Percentiles rank a stretch among this genome's conserved stretches.
phyloP scores from a whole-genome alignment of 2,888 invertebrate species.

The Cheilosia scutellata region DNA sequence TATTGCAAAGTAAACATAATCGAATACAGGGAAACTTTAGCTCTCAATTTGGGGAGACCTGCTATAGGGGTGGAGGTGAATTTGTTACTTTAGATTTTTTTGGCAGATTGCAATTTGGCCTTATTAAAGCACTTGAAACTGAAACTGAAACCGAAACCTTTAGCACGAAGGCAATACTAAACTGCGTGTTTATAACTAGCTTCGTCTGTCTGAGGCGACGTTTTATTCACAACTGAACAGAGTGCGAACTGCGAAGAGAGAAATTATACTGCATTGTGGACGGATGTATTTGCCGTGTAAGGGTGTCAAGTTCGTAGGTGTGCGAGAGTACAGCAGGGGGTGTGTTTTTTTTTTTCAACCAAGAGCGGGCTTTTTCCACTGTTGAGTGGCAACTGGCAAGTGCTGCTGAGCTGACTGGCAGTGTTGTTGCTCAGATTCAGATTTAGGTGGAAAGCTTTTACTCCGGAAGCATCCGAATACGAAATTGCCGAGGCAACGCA shows the following conservation, averaged over 20 bases:
- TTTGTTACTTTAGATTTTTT: constrained; percentile 30
- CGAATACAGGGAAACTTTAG: constrained; percentile 12
- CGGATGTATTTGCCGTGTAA: constrained; percentile 65
- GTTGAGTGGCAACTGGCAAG: too few species aligned
- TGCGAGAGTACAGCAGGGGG: constrained; percentile 46
- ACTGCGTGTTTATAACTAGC: constrained; percentile 27
- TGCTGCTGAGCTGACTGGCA: too few species aligned
- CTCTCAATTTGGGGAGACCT: constrained; percentile 52
- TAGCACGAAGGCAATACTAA: constrained; percentile 36
- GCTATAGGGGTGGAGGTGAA: constrained; percentile 6
- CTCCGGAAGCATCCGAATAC: constrained; percentile 59
- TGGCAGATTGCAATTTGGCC: constrained; percentile 60
- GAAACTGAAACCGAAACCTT: constrained; percentile 69
- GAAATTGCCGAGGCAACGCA: constrained; percentile 50
- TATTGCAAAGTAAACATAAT: not conserved
- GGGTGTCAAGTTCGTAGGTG: constrained; percentile 73
- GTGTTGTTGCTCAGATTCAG: constrained; percentile 24
- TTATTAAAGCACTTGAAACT: constrained; percentile 64
- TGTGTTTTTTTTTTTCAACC: constrained; percentile 12
- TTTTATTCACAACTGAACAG: constrained; percentile 65
- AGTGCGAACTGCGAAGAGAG: constrained; percentile 13
- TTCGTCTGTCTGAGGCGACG: constrained; percentile 48
- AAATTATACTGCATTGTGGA: constrained; percentile 70
- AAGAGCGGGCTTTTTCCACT: constrained; percentile 41
- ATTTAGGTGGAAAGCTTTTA: constrained; percentile 59